Conservation (phyloP, 2,113 vertebrate genomes). For the Grus americana region DNA sequence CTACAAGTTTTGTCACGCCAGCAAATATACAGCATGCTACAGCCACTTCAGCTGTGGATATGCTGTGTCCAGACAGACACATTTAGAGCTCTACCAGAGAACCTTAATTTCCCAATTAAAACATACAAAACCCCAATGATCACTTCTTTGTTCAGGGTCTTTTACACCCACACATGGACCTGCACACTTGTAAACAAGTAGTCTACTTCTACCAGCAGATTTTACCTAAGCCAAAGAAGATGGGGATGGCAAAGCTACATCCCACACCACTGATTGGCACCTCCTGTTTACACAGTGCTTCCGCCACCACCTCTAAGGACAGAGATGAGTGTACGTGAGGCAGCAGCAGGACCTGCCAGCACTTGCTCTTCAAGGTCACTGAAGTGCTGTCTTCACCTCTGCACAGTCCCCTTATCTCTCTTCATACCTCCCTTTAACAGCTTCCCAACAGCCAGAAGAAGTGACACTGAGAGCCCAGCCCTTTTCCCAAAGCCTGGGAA, state of each 20-base stretch:
- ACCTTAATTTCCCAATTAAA: background rate
- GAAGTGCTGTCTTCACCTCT: background rate
- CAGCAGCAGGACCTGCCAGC: background rate
- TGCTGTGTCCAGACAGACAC: background rate
- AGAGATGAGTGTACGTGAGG: background rate
- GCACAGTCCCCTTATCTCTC: background rate
- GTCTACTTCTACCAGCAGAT: background rate
- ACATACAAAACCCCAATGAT: background rate
- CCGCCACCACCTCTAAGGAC: background rate
- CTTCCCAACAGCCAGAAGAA: background rate
- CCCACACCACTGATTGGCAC: rapidly evolving
- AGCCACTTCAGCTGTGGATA: background rate
- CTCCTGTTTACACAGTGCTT: background rate
- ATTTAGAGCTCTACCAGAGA: background rate
- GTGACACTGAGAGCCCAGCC: background rate
- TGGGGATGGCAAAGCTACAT: background rate
- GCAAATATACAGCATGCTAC: background rate
- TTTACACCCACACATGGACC: background rate
- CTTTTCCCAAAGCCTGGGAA: background rate
- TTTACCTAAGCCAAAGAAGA: background rate
- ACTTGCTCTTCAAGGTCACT: background rate
- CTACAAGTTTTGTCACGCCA: background rate
- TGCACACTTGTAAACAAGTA: background rate
- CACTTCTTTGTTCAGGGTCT: background rate
- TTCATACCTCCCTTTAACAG: background rate